Conservation (phyloP, 1,140 invertebrate species). For the Drosophila santomea region DNA sequence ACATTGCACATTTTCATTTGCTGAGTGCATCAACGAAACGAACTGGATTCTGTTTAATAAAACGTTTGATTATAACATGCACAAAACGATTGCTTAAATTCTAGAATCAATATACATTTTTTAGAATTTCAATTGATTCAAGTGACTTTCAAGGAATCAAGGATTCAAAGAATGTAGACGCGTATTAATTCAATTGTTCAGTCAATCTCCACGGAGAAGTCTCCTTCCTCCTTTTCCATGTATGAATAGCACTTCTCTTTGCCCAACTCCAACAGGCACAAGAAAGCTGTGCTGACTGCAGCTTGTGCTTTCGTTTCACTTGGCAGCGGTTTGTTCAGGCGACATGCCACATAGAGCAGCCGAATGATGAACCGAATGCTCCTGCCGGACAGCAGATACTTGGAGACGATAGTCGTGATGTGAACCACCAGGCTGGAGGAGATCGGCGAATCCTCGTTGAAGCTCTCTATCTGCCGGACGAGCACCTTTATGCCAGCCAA, state of each 20-base stretch:
- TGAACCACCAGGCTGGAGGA: not conserved
- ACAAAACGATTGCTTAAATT: too few relatives aligned
- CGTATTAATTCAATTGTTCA: not conserved
- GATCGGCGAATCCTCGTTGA: not conserved
- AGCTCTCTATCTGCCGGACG: constrained; percentile 3
- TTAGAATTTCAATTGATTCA: too few relatives aligned
- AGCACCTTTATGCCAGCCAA: not conserved
- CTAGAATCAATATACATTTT: too few relatives aligned
- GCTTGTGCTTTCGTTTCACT: too few relatives aligned
- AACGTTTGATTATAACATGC: not conserved
- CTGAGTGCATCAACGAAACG: constrained; percentile 22
- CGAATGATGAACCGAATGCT: constrained; percentile 10
- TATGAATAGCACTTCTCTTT: constrained; percentile 27
- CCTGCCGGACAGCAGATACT: constrained; percentile 9
- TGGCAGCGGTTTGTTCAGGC: constrained; percentile 1
- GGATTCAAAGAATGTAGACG: too few relatives aligned
- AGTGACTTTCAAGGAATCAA: too few relatives aligned
- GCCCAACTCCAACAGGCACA: constrained; percentile 23
- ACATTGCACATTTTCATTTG: constrained; percentile 33
- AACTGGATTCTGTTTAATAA: not conserved
- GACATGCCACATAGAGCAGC: constrained; percentile 9
- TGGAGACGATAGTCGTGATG: not conserved
- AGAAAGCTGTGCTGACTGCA: not conserved
- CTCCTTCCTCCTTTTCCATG: not conserved
- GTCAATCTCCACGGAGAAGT: constrained; percentile 9